Percentiles rank a stretch among this genome's conserved stretches.
phyloP scores from a whole-genome alignment of 2,888 invertebrate genomes.

The Embidobia sp. region DNA sequence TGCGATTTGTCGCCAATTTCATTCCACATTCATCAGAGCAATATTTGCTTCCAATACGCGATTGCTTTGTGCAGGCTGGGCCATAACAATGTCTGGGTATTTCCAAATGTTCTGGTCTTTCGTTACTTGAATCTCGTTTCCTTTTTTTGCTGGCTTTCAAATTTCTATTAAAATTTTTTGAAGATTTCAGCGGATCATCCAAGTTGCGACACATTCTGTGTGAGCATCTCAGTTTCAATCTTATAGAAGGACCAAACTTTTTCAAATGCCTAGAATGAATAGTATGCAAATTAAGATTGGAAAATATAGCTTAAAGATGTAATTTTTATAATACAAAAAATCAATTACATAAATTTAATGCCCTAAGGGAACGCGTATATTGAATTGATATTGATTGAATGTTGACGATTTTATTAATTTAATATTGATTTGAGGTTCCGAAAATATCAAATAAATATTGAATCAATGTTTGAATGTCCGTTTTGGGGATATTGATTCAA shows the following conservation, averaged over 20 bases:
- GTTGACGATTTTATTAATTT: too few species aligned
- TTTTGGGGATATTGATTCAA: too few species aligned
- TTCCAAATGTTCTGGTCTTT: constrained; percentile 77
- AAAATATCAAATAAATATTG: too few species aligned
- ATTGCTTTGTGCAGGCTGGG: constrained; percentile 91
- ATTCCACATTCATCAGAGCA: constrained; percentile 96
- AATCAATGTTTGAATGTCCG: too few species aligned
- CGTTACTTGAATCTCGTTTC: constrained; percentile 78
- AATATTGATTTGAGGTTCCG: too few species aligned
- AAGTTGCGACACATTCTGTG: constrained; percentile 82
- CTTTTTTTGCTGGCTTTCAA: constrained; percentile 77
- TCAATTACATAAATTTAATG: too few species aligned
- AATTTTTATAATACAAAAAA: too few species aligned
- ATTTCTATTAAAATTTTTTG: constrained; percentile 76
- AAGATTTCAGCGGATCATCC: constrained; percentile 78
- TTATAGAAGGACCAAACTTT: constrained; percentile 83
- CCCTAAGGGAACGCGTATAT: too few species aligned
- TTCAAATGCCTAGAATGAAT: constrained; percentile 82
- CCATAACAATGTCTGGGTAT: constrained; percentile 93
- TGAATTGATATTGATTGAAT: too few species aligned
- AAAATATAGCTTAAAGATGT: too few species aligned
- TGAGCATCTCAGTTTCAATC: constrained; percentile 83
- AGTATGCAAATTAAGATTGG: too few species aligned
- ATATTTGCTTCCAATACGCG: constrained; percentile 93
- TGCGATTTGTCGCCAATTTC: constrained; percentile 91